Base-by-base conservation (phyloP, 2,888 invertebrate genomes). In the Caenorhabditis sp. region DNA sequence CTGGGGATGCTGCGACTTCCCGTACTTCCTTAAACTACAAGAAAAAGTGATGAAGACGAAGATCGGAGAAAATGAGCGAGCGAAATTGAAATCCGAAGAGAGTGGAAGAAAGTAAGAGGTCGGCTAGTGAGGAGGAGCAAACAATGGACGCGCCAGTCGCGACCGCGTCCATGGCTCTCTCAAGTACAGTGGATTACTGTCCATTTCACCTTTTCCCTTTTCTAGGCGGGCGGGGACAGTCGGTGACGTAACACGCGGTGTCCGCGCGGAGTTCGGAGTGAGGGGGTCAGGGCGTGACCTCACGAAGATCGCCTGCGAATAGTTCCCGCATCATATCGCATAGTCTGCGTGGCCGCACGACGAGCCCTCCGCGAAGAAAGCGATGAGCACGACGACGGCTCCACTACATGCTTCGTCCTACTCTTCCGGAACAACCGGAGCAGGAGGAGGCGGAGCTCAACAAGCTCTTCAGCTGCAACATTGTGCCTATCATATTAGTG, bases 231-330 rank as follows among this genome's bases (percentile, higher is more conserved):
- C 73, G 75, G 82, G 80, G 82, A 80, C 58, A 74, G 77, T 63
- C 74, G 69, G 82, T 82, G 80, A 82, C 85, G 85, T 82, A 82
- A 66, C 75, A 72, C 72, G 85, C 82, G 82, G 80, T 72, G 75
- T 84, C 80, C 80, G 80, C 80, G 80, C 77, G 81, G 77, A 81
- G 69, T 76, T 63, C 69, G 64, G 74, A 73, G 61, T 61, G 56
- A 63, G 66, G 54, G 72, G 76, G 76, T 75, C 76, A 76, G 85
- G 81, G 85, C 85, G 85, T 85, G 85, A 85, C 85, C 85, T 85
- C 85, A 85, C 85, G 84, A 84, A 35, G 70, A 66, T 77, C 68
- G 61, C 54, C 63, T 41, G 56, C 66, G 66, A 59, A 24, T 63
- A 74, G 56, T 69, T 54, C 61, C 49, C 79, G 66, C 74, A 72